phyloP scores from a whole-genome alignment of 2,888 invertebrate genomes.

The Melolontha melolontha region DNA sequence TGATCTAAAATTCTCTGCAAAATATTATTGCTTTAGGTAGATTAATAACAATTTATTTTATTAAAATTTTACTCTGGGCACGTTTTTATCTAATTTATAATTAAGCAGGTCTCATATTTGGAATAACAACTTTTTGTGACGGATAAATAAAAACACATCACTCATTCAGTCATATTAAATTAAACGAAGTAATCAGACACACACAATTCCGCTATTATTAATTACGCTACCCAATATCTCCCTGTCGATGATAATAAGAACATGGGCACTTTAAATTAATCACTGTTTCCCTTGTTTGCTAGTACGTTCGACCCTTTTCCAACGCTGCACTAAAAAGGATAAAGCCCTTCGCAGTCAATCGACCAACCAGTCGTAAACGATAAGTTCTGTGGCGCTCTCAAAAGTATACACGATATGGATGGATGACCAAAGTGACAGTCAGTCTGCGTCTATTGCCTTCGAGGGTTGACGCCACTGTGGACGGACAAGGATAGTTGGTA shows the following conservation, averaged over 20 bases:
- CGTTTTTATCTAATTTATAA: too few relatives aligned
- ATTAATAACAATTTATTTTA: too few relatives aligned
- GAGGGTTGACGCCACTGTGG: not conserved
- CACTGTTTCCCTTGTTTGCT: slow-evolving; percentile 10
- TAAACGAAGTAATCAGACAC: slow-evolving; percentile 3
- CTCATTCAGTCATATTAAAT: too few relatives aligned
- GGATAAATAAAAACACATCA: too few relatives aligned
- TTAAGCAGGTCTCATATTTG: too few relatives aligned
- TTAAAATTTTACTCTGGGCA: too few relatives aligned
- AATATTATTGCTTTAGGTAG: too few relatives aligned
- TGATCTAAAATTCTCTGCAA: too few relatives aligned
- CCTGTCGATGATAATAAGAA: slow-evolving; percentile 18
- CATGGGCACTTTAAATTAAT: slow-evolving; percentile 31
- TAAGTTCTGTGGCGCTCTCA: slow-evolving; percentile 24
- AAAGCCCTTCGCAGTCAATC: slow-evolving; percentile 35
- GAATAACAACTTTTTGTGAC: too few relatives aligned
- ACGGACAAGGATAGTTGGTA: slow-evolving; percentile 1
- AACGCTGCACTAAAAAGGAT: slow-evolving; percentile 22
- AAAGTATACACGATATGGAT: slow-evolving; percentile 37
- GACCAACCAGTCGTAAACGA: slow-evolving; percentile 35
- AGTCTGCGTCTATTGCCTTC: not conserved
- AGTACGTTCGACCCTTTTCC: slow-evolving; percentile 20
- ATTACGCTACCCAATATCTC: slow-evolving; percentile 9
- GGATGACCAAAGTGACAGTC: slow-evolving; percentile 42
- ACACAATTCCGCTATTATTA: slow-evolving; percentile 21